A percentile compares a stretch with the other conserved stretches of the same genome.
Evolutionary conservation across 2,113 vertebrate genomes (phyloP).

Genomic region (Loxodonta africana): DNA sequence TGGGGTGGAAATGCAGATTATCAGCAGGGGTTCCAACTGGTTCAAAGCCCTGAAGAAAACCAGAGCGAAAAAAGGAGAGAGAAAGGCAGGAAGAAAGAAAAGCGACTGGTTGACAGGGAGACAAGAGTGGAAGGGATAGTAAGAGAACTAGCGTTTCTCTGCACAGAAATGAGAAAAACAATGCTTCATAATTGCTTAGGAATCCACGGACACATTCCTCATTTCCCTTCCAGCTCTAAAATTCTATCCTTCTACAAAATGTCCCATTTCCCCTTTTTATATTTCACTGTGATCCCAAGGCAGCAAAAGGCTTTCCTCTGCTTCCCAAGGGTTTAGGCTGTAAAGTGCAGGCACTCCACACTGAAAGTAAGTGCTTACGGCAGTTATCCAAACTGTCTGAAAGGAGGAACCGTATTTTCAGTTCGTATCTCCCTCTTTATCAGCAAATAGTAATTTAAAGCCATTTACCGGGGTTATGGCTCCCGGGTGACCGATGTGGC

Average conservation of each 20-base stretch:
- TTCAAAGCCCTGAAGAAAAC: background rate
- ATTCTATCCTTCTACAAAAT: constrained; percentile 40
- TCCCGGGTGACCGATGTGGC: constrained; percentile 51
- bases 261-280: background rate
- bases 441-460: constrained; percentile 77
- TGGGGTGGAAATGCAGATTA: too few species aligned
- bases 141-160: background rate
- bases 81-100: background rate
- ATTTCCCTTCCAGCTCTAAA: constrained; percentile 48
- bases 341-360: constrained; percentile 57
- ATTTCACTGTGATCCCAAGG: constrained; percentile 29
- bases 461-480: background rate
- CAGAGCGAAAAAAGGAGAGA: background rate
- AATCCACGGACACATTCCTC: constrained; percentile 40
- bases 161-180: constrained; percentile 14
- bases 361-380: constrained; percentile 67
- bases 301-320: constrained; percentile 60
- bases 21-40: too few species aligned
- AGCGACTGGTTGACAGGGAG: background rate
- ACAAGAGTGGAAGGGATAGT: background rate
- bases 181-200: background rate
- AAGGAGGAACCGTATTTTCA: constrained; percentile 59
- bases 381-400: constrained; percentile 77
- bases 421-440: constrained; percentile 80
- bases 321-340: constrained; percentile 43